Base-by-base conservation (phyloP, 2,888 invertebrate genomes). In the Agonopterix alstromeriana region DNA sequence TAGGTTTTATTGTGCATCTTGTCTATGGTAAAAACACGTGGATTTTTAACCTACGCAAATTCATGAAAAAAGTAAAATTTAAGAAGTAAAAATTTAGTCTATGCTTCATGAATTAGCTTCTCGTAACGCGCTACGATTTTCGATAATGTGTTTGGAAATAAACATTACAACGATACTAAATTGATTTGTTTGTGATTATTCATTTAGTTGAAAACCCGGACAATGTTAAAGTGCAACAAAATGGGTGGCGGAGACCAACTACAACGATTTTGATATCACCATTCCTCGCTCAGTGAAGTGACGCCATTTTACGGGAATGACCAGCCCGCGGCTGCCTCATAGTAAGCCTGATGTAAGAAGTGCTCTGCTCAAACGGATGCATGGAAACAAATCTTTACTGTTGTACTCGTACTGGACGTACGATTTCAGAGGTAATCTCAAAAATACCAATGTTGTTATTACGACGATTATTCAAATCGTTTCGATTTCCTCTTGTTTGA, bases 261-360 rank as follows among this genome's bases (percentile, higher is more conserved):
- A 59, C 72, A 69, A 72, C 73, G 73, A 66, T 75, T 78, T 76
- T 83, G 80, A 83, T 83, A 82, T 75, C 73, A 80, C 79, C 75
- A 80, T 82, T 84, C 79, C 78, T 86, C 85, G 76, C 82, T 77
- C 76, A 72, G 81, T 77, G 77, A 77, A 88, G 88, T 89, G 89
- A 89, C 89, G 89, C 89, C 89, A 89, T 89, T 89, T 89, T 89
- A 89, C 88, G 88, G 88, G 88, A 87, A 88, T 89, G 89, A 88
- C 80, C 88, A 87, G 89, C 85, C 84, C 79, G 87, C 83, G 82
- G 87, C 85, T 83, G 89, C 82, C 77, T 82, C 81, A 72, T 70
- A 81, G 67, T 82, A 78, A 82, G 80, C 84, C 84, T 74, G 80
- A 86, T 87, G 87, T 87, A 82, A 87, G 84, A 82, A 82, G 78